Base-by-base conservation (phyloP, 2,888 invertebrate genomes). In the Diplolepis rosae region DNA sequence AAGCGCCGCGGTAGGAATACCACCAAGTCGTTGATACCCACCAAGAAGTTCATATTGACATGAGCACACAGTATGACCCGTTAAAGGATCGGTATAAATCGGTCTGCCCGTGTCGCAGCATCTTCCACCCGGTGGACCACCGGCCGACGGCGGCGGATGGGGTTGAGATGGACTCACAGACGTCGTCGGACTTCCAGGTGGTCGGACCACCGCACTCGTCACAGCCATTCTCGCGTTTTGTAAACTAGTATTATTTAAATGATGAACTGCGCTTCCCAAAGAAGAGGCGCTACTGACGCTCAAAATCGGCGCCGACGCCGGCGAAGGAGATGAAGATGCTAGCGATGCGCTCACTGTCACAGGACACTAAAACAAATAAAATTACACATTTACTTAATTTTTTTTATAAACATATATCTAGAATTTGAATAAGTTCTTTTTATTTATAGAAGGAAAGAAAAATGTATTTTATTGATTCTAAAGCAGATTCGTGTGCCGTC, bases 61-160 rank as follows among this genome's bases (percentile, higher is more conserved):
- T 83, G 96, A 96, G 90, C 96, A 96, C 77, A 96, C 94, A 70
- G 94, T 95, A 90, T 96, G 95, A 69, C 96, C 96, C 80, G 95
- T 95, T 81, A 96, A 92, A 52, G 96, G 96, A 90, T 96, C 96
- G 87, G 95, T 95, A 91, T 95, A 96, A 88, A 97, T 93, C 77
- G 96, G 94, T 84, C 97, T 92, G 79, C 97, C 97, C 79, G 96
- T 96, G 91, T 97, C 96, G 91, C 97, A 96, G 91, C 97, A 96
- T 83, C 96, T 84, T 78, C 90, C 89, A 51, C 84, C 83, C 9
- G 84, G 80, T 51, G 78, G 80, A 32, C 80, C 82, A 27, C 80
- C 80, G 18, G 74, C 75, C 48, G 90, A 83, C 73, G 92, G 90
- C 74, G 89, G 87, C 79, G 90, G 87, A 90, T 81, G 91, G 89